phyloP scores from a whole-genome alignment of 2,113 vertebrate genomes.

The Xerus inauris region DNA sequence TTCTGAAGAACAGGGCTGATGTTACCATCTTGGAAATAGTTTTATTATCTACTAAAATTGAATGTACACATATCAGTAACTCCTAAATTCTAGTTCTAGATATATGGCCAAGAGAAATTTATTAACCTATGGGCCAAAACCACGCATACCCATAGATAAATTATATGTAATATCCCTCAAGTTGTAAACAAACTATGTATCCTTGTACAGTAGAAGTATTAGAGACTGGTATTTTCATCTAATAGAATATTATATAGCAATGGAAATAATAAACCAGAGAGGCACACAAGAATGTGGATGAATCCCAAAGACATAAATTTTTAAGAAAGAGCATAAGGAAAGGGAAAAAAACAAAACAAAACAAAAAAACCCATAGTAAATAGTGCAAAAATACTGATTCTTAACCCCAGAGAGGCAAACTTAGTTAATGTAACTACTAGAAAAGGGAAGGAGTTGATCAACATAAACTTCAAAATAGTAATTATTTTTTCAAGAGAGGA shows the following conservation, averaged over 20 bases:
- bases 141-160: not conserved
- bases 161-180: not conserved
- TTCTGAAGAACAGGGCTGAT: not conserved
- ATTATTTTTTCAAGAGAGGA: not conserved
- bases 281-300: not conserved
- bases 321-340: not conserved
- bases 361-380: too few species aligned
- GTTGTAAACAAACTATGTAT: not conserved
- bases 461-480: conserved; percentile 1
- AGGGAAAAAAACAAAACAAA: not conserved
- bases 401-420: not conserved
- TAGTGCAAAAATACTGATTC: not conserved
- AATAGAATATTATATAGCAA: not conserved
- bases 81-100: not conserved
- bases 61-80: not conserved
- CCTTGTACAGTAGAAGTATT: not conserved
- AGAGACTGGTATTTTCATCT: not conserved
- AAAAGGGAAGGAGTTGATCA: not conserved
- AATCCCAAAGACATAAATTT: not conserved
- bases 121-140: not conserved
- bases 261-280: not conserved
- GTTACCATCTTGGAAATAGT: not conserved
- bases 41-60: conserved; percentile 4
- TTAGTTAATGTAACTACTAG: not conserved
- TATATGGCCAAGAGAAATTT: not conserved